Evolutionary conservation across 1,140 invertebrate species (phyloP), one percentile per base, ranked within the genome.

Genomic region (Drosophila serrata): DNA sequence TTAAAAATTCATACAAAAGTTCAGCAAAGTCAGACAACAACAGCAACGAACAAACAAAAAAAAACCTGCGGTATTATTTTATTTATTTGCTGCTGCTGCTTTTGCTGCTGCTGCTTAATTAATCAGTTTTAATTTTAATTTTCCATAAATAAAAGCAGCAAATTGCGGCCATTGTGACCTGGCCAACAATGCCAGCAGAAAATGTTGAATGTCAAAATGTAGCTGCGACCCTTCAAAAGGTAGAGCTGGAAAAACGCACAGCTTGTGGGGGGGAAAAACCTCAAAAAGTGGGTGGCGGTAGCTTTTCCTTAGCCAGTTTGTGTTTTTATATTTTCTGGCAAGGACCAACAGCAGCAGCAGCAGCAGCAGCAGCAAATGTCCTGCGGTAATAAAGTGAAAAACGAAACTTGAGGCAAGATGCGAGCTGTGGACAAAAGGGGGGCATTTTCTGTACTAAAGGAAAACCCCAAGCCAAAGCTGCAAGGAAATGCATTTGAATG

Each of bases 111-210:
- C 33, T 77, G 64, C 51, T 86, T 85, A 86, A 85, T 86, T 85
- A 87, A 86, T 86, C 63, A 82, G 69, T 79, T 87, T 69, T 75
- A 61, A 75, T 78, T 72, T 51, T 60, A 75, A 63, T 81, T 86
- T 73, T 57, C 60, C 48, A 70, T 56, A 62, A 69, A 85, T 77
- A 77, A 58, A 62, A 45, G 62, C 65, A 35, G 62, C 65, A 68
- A 68, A 51, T 68, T 68, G 65, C 31, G 19, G 24, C 31, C 68
- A 57, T 70, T 70, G 68, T 70, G 43, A 49, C 63, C 37, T 37
- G 42, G 27, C 33, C 65, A 68, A 53, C 62, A 65, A 65, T 62
- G 40, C 65, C 42, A 62, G 15, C 8, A 22, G 15, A 31, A 45
- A 72, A 57, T n/a, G 69, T 74, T 62, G 43, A 57, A 57, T 65